phyloP scores from a whole-genome alignment of 2,113 vertebrate species.

The Python bivittatus region DNA sequence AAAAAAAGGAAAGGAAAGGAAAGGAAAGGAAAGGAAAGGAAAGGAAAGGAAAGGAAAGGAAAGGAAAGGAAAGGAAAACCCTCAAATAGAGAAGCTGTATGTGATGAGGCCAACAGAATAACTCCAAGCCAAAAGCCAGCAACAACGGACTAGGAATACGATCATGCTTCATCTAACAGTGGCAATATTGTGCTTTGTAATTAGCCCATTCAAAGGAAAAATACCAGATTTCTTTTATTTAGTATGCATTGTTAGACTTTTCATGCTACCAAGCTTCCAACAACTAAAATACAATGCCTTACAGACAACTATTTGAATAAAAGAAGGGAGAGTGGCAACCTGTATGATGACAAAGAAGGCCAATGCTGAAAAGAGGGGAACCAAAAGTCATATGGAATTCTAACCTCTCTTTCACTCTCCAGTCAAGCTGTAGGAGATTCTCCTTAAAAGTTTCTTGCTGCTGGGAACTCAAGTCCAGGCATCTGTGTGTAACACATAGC shows the following conservation, averaged over 20 bases:
- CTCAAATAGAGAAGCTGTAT: not conserved
- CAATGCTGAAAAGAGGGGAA: not conserved
- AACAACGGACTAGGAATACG: not conserved
- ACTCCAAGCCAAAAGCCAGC: not conserved
- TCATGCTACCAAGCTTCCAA: not conserved
- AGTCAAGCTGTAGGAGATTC: not conserved
- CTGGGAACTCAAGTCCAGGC: not conserved
- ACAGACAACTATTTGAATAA: no score
- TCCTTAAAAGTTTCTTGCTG: not conserved
- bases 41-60: no score
- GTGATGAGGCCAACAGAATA: not conserved
- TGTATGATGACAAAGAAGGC: not conserved
- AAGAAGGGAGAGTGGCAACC: not conserved
- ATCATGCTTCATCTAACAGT: not conserved
- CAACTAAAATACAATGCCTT: not conserved
- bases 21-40: no score
- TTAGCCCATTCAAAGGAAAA: not conserved
- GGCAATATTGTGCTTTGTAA: not conserved
- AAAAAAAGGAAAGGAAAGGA: no score
- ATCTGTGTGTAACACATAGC: not conserved
- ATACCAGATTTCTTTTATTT: not conserved
- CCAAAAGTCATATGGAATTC: not conserved
- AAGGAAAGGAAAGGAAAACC: not conserved
- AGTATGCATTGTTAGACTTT: not conserved
- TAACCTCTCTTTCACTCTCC: not conserved